phyloP scores from a whole-genome alignment of 2,113 vertebrate genomes.

The Alexandromys fortis region DNA sequence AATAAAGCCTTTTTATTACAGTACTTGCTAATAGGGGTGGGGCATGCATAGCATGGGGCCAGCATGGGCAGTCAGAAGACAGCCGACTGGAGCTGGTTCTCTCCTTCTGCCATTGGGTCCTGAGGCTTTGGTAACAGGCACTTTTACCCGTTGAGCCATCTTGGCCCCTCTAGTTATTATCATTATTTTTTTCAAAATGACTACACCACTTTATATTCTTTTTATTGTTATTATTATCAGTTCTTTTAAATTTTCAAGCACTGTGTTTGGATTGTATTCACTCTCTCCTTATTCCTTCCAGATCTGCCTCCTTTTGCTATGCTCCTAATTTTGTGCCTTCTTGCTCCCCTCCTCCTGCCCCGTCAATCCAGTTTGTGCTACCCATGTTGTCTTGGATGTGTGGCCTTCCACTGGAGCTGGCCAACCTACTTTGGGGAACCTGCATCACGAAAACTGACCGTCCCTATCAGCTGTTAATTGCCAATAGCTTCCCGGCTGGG shows the following conservation, averaged over 20 bases:
- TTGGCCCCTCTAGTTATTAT: background rate
- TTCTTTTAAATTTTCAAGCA: background rate
- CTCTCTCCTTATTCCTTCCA: background rate
- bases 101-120: background rate
- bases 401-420: background rate
- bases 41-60: background rate
- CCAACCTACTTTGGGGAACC: too few species aligned
- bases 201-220: background rate
- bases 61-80: background rate
- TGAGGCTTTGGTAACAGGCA: background rate
- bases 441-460: background rate
- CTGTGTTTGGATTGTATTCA: background rate
- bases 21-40: background rate
- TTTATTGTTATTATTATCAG: background rate
- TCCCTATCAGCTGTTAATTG: background rate
- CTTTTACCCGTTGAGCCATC: background rate
- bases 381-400: background rate
- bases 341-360: background rate
- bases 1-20: background rate
- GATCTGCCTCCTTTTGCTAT: too few species aligned
- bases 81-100: background rate
- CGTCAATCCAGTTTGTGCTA: background rate
- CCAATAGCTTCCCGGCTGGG: background rate
- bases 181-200: background rate
- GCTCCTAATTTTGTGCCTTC: background rate